Conservation (phyloP, 2,888 invertebrate genomes). For the Emmelina monodactyla region DNA sequence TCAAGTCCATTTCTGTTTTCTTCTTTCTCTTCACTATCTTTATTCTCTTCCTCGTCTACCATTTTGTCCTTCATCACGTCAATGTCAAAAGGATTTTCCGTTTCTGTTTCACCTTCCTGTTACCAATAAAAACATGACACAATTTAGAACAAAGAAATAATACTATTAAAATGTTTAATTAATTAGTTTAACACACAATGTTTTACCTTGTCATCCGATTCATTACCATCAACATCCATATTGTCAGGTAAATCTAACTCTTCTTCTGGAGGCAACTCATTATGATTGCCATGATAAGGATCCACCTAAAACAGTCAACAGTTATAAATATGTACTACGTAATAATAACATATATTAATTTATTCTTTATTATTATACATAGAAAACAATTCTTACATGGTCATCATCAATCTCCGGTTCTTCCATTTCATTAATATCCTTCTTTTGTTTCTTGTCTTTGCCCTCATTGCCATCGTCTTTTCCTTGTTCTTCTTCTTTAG, state of each 20-base stretch:
- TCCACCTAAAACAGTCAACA: conserved; percentile 54
- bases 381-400: conserved; percentile 62
- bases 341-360: neutral
- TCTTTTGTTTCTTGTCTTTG: conserved; percentile 64
- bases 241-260: conserved; percentile 89
- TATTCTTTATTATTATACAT: neutral
- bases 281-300: conserved; percentile 82
- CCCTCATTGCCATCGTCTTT: conserved; percentile 62
- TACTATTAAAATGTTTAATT: conserved; percentile 2
- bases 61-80: conserved; percentile 76
- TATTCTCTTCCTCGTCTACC: conserved; percentile 40
- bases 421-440: conserved; percentile 85
- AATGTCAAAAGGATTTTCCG: conserved; percentile 87
- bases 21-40: conserved; percentile 37
- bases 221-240: conserved; percentile 78
- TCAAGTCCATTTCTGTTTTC: conserved; percentile 49
- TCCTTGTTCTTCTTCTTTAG: conserved; percentile 71
- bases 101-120: conserved; percentile 65
- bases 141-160: no score
- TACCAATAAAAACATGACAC: no score
- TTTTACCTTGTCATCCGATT: conserved; percentile 59
- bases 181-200: neutral
- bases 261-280: conserved; percentile 82
- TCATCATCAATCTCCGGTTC: conserved; percentile 82
- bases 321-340: neutral